A percentile compares a stretch with the other conserved stretches of the same genome.
Conservation (phyloP, 2,113 vertebrate genomes). For the Malaclemys terrapin region DNA sequence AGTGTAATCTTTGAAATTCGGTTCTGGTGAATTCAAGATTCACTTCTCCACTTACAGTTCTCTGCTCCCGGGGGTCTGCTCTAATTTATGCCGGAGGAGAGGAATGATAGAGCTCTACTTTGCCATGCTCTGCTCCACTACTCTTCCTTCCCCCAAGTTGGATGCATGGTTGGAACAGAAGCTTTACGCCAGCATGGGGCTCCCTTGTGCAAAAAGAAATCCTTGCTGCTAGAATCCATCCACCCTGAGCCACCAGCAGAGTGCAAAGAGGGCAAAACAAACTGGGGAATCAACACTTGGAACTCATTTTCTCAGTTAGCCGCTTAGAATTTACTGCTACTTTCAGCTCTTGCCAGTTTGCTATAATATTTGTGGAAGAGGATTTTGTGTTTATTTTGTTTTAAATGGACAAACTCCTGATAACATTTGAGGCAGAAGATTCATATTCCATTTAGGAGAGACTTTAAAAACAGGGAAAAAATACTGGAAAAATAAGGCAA, state of each 20-base stretch:
- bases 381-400: background rate
- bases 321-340: background rate
- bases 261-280: background rate
- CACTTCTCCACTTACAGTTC: background rate
- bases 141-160: slow-evolving; percentile 2
- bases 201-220: background rate
- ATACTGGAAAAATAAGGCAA: background rate
- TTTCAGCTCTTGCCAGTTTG: accelerated
- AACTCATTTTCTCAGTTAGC: background rate
- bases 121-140: background rate
- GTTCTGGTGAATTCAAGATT: background rate
- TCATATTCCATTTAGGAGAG: background rate
- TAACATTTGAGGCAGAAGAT: background rate
- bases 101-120: accelerated
- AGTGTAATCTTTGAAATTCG: background rate
- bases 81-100: background rate
- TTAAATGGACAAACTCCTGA: background rate
- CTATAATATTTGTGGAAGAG: background rate
- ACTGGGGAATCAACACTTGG: background rate
- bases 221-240: background rate
- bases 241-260: background rate
- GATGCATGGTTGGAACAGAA: background rate
- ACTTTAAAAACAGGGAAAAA: background rate
- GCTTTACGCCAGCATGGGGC: background rate
- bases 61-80: background rate